These are phyloP conservation scores for Littorina saxatilis DNA, from an alignment of 1,140 invertebrate genomes.

Conservation along the genomic window DNA sequence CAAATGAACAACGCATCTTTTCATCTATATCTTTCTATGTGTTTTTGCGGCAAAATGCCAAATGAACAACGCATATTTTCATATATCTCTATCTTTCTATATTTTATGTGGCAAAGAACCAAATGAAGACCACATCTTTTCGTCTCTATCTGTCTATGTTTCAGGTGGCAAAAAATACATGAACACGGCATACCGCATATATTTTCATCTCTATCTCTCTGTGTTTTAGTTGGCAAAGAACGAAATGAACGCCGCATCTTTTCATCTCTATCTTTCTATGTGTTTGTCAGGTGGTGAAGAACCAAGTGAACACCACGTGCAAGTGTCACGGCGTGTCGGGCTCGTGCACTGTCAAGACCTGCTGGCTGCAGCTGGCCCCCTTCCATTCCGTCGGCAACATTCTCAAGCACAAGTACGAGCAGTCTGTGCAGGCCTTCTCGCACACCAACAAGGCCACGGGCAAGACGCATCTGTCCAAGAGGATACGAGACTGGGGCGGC, in stretches of 20 bases:
- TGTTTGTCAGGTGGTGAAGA: slow-evolving; percentile 66
- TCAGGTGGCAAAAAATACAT: too few species aligned
- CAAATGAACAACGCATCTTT: not conserved
- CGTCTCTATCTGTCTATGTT: too few species aligned
- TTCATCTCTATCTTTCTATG: slow-evolving; percentile 15
- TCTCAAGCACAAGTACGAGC: slow-evolving; percentile 88
- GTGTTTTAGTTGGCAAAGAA: too few species aligned
- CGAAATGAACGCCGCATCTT: not conserved
- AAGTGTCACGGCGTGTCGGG: slow-evolving; percentile 98
- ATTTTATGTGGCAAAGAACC: too few species aligned
- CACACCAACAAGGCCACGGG: slow-evolving; percentile 65
- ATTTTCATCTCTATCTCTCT: too few species aligned
- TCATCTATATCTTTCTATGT: slow-evolving; percentile 16
- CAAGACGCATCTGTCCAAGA: slow-evolving; percentile 49
- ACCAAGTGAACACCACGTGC: slow-evolving; percentile 78
- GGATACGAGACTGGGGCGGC: not conserved
- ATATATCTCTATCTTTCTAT: too few species aligned
- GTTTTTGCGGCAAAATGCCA: too few species aligned
- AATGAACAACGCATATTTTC: too few species aligned
- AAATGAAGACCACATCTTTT: too few species aligned
- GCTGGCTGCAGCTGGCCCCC: slow-evolving; percentile 92
- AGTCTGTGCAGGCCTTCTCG: slow-evolving; percentile 83
- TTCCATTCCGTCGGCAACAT: slow-evolving; percentile 89
- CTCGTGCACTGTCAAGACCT: slow-evolving; percentile 95
- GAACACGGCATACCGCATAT: too few species aligned